A percentile compares a stretch with the other conserved stretches of the same genome.
Evolutionary conservation across 2,113 vertebrate species (phyloP).

Genomic region (Pseudonaja textilis): DNA sequence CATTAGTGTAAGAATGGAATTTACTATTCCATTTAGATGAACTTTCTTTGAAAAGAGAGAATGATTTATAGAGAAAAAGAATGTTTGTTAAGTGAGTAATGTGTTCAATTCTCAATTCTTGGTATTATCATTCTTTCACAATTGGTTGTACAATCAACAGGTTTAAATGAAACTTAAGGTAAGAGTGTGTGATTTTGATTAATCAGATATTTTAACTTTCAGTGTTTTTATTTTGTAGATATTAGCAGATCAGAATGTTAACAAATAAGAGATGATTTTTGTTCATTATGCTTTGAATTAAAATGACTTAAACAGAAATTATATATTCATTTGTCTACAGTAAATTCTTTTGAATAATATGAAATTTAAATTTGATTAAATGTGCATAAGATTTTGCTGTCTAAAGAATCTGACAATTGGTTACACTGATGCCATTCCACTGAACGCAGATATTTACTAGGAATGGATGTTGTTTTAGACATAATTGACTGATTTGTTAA

Average conservation of each 20-base stretch:
- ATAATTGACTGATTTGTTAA: background rate
- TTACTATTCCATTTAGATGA: background rate
- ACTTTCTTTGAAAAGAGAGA: background rate
- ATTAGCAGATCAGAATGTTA: background rate
- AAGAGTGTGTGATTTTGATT: background rate
- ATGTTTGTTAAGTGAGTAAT: background rate
- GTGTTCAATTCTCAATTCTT: background rate
- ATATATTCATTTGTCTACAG: background rate
- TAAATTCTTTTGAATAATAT: background rate
- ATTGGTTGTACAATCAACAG: background rate
- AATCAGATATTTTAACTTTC: background rate
- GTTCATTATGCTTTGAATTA: background rate
- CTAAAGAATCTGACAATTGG: background rate
- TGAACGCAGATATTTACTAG: background rate
- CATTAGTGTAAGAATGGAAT: background rate
- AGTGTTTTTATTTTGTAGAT: background rate
- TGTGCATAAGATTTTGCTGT: background rate
- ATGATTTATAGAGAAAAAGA: constrained; percentile 11
- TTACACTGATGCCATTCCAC: background rate
- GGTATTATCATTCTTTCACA: background rate
- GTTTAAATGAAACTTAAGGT: background rate
- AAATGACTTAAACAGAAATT: background rate
- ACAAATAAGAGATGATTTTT: background rate
- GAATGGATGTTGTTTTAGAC: background rate
- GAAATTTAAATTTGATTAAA: background rate